Evolutionary conservation across 2,797 vertebrate genomes (phyloP).

Genomic region (Sciaenops ocellatus): DNA sequence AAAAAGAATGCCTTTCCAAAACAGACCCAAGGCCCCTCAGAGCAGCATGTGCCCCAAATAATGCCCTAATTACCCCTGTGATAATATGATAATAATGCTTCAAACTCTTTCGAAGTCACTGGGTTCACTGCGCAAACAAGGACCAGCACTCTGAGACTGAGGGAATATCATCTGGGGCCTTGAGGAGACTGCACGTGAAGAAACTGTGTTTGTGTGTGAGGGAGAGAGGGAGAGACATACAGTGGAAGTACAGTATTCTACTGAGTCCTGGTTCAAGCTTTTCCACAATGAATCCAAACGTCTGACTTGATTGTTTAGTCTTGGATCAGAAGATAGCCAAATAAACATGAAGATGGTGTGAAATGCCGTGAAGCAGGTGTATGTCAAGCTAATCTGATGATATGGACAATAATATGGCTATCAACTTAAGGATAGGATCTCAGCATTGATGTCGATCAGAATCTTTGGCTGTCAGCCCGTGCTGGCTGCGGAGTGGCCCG

Average conservation of each 20-base stretch:
- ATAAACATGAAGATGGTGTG: slow-evolving; percentile 37
- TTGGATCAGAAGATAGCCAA: slow-evolving; percentile 27
- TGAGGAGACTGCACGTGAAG: slow-evolving; percentile 69
- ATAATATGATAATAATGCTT: slow-evolving; percentile 80
- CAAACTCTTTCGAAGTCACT: slow-evolving; percentile 70
- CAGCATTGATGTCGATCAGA: slow-evolving; percentile 48
- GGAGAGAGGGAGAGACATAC: slow-evolving; percentile 15
- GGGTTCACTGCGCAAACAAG: slow-evolving; percentile 79
- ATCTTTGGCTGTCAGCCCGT: slow-evolving; percentile 51
- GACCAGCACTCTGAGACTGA: slow-evolving; percentile 68
- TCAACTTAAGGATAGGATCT: slow-evolving; percentile 54
- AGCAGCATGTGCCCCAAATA: slow-evolving; percentile 77
- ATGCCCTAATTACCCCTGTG: slow-evolving; percentile 79
- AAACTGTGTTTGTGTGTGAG: slow-evolving; percentile 37
- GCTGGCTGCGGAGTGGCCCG: slow-evolving; percentile 55
- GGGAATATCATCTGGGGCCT: slow-evolving; percentile 77
- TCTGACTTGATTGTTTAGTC: slow-evolving; percentile 52
- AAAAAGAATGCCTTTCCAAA: slow-evolving; percentile 82
- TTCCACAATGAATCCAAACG: slow-evolving; percentile 46
- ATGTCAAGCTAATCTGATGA: slow-evolving; percentile 59
- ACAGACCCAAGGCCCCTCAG: slow-evolving; percentile 68
- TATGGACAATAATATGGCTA: slow-evolving; percentile 59
- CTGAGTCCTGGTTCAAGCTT: slow-evolving; percentile 31
- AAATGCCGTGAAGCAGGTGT: slow-evolving; percentile 58
- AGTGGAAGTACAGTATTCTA: slow-evolving; percentile 60